Evolutionary conservation across 2,888 invertebrate species (phyloP).

Genomic region (Miltochrista miniata): DNA sequence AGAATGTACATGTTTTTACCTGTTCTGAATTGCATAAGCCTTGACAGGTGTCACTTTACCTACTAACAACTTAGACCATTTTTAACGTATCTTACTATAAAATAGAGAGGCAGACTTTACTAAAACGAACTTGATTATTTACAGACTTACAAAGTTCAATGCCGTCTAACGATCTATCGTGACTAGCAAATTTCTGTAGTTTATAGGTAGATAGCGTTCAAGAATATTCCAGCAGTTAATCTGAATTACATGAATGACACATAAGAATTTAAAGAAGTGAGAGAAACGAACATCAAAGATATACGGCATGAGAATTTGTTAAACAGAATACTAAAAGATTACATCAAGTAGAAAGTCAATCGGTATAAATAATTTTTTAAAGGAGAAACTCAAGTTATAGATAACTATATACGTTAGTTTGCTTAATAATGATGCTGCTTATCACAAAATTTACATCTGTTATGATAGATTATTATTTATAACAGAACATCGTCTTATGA

Average conservation of each 20-base stretch:
- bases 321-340: not conserved
- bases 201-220: slow-evolving; percentile 3
- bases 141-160: slow-evolving; percentile 50
- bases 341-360: slow-evolving; percentile 22
- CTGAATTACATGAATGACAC: slow-evolving; percentile 10
- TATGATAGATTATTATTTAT: too few relatives aligned
- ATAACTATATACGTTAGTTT: not conserved
- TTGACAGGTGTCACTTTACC: too few relatives aligned
- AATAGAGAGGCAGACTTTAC: slow-evolving; percentile 21
- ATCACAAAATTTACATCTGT: not conserved
- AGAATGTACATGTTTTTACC: too few relatives aligned
- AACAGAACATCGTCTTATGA: too few relatives aligned
- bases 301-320: not conserved
- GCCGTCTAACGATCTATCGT: slow-evolving; percentile 43
- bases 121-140: slow-evolving; percentile 23
- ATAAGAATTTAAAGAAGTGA: too few relatives aligned
- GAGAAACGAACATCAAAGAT: not conserved
- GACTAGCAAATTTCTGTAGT: slow-evolving; percentile 36
- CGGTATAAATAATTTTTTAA: slow-evolving; percentile 16
- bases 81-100: slow-evolving; percentile 1
- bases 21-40: too few relatives aligned
- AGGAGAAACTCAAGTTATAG: slow-evolving; percentile 17
- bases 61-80: too few relatives aligned
- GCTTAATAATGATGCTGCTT: not conserved
- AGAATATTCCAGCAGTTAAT: slow-evolving; percentile 14